Base-by-base conservation (phyloP, 2,888 invertebrate species). In the Cryptus armator region DNA sequence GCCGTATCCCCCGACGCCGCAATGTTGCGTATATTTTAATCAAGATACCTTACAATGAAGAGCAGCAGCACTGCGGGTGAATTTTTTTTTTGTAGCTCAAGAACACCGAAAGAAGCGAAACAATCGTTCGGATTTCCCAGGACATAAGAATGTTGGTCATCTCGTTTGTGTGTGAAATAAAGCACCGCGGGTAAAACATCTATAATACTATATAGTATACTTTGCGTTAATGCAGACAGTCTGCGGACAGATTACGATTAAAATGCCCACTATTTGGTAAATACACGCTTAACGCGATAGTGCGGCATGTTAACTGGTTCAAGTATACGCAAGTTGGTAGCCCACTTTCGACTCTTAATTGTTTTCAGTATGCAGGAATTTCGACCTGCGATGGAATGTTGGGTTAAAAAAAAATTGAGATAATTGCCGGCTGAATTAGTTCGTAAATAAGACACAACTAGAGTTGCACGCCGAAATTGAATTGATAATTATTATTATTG, bases 1-100 rank as follows among this genome's bases (percentile, higher is more conserved):
- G 14, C 6, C 37, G 37, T 70, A 70, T 62, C 46, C n/a, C 24
- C 24, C 19, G n/a, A 32, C 29, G 51, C 3, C 37, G 74, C 24
- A 43, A 48, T 29, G 64, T 64, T 74, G 66, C 24, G 29, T 67
- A 78, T 46, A 44, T 66, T 56, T 46, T 29, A 71, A 72, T 82
- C 82, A 70, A 82, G 77, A 77, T 66, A 67, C 48, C 56, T 64
- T 24, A 53, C 72, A 77, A 72, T 78, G 59, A 77, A 82, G 66
- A 77, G 59, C 62, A 48, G 10, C 66, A 0, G 62, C 14, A 66
- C 56, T n/a, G 9, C 46, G 56, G 37, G 59, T 44, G 66, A 48
- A 56, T 80, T 85, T 80, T 91, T 91, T 37, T 90, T 88, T 82
- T 85, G 85, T 90, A 90, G 89, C 88, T 88, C 89, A 90, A 90